Evolutionary conservation across 1,140 invertebrate species (phyloP), one percentile per base, ranked within the genome.

Genomic region (Tetranychus cinnabarinus): DNA sequence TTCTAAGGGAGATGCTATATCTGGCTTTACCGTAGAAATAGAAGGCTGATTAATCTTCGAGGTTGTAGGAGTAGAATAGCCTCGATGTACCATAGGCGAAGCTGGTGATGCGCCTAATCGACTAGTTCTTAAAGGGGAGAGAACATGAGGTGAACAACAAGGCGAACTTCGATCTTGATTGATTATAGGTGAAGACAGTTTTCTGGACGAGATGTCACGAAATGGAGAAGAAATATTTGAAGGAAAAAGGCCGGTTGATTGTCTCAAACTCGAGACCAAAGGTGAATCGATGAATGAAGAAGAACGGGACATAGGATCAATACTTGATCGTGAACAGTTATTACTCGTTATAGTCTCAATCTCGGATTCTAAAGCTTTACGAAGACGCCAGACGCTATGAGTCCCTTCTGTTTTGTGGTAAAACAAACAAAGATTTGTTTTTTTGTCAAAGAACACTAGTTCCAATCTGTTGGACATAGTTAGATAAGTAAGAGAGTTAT

Each of bases 341-440:
- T 56, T 61, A 37, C 57, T 33, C 56, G 60, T 63, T 46, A 62
- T 64, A 13, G 80, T 71, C 64, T 54, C 64, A 61, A 75, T 80
- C 73, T 88, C 86, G 65, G 87, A 82, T n/a, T 72, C 68, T 6
- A 77, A 78, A 1, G 86, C 80, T 71, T 81, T 82, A 35, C 88
- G 74, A 45, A 92, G 77, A 65, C 79, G 81, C 77, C 86, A 90
- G 13, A 89, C 77, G 31, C 83, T 85, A 73, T 92, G 87, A 33
- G 82, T 77, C 23, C 81, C 81, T 50, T 81, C 76, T 69, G 81
- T 81, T 54, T 75, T 78, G 71, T 88, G 82, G 69, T 85, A 90
- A 4, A 86, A 73, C 47, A 92, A 71, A 45, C 80, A 77, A 39
- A 85, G 67, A 47, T 82, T 82, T 15, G 80, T 80, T 46, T 81